Evolutionary conservation across 2,888 invertebrate species (phyloP), one percentile per base, ranked within the genome.

Genomic region (Synergus japonicus): DNA sequence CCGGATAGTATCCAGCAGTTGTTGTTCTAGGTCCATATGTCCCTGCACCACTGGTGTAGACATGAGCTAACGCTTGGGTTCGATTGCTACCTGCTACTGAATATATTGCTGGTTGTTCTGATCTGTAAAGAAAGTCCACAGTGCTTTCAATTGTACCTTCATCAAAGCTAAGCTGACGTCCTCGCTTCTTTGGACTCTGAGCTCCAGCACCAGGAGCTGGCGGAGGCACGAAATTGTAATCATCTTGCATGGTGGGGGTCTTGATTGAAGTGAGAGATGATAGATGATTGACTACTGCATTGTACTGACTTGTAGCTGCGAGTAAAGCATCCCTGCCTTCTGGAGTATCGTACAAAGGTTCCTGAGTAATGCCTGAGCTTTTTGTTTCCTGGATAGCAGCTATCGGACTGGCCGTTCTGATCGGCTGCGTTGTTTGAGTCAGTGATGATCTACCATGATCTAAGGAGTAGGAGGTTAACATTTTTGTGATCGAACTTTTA

Each of bases 71-170:
- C 78, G 94, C 94, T 85, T 95, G 95, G 90, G 95, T 94, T 79
- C 95, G 94, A 92, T 96, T 95, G 84, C 93, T 94, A 69, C 96
- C 96, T 73, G 96, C 96, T 22, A 96, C 95, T 2, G 96, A 96
- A 90, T 96, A 96, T 89, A 96, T 96, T 58, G 96, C 96, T 77
- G 94, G 94, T 89, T 95, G 94, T 77, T 94, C 93, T 79, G 92
- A 92, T 76, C 93, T 90, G 85, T 93, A 94, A 73, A 93, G 87
- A 80, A 92, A 93, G 79, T 94, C 94, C 18, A 90, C 85, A 63
- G 89, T 89, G 54, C 85, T 85, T 84, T 88, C 90, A 83, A 89
- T 89, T 77, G 87, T 88, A 69, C 88, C 86, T n/a, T 73, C 41
- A 37, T 73, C 73, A 18, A 73, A 73, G 58, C 85, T 90, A 65